Evolutionary conservation across 2,113 vertebrate species (phyloP), one percentile per base, ranked within the genome.

Genomic region (Notothenia coriiceps): DNA sequence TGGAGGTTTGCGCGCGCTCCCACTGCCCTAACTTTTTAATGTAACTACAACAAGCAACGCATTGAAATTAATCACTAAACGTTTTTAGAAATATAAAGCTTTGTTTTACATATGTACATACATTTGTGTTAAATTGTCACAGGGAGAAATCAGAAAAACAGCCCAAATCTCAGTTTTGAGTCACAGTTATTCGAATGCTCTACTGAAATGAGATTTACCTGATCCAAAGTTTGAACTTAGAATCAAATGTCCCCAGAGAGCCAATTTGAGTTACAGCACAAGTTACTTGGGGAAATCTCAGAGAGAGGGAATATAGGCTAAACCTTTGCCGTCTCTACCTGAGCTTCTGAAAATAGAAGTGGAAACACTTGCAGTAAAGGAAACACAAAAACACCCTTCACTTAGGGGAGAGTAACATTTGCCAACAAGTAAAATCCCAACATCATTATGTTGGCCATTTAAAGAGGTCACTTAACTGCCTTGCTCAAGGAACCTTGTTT

Each of bases 191-290:
- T 80, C 76, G 59, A 82, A 77, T 76, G 35, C 50, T 14, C 50
- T 52, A 5, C 64, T 49, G 49, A 33, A 46, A 44, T 5, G 25
- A 82, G 46, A 54, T 29, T 4, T 29, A 29, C 29, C 29, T 65
- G 69, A 81, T 83, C 69, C 64, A 57, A 69, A 82, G 74, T 89
- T 84, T 79, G 68, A 89, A 86, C 10, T 85, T 65, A 54, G 69
- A 83, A 70, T 79, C 74, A 79, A 74, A 70, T 15, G 60, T 88
- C 79, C 77, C 82, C 25, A 15, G 86, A 89, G 75, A 91, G 66
- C 62, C 70, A 91, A 77, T 90, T 85, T 91, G 54, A 85, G 70
- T 77, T 61, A 47, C 73, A 47, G 77, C 67, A 78, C 20, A 82
- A 64, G 52, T 77, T 83, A 29, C 65, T 70, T 55, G 10, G 40